These are phyloP conservation scores for Siniperca undulata DNA, from an alignment of 2,797 vertebrate species.

Conservation along the genomic window DNA sequence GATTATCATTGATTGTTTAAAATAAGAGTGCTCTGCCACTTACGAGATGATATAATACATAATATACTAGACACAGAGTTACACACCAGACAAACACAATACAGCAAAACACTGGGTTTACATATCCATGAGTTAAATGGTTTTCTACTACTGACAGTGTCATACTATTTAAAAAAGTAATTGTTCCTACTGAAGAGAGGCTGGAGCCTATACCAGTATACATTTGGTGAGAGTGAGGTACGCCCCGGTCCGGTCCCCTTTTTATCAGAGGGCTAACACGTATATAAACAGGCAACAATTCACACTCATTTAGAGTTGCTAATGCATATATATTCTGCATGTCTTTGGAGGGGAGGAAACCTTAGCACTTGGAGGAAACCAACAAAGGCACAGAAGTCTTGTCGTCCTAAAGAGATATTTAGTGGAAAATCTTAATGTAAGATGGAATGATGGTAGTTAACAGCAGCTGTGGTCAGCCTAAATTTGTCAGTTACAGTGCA, in stretches of 20 bases:
- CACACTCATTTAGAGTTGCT: not conserved
- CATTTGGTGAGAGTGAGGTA: not conserved
- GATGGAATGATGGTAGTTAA: not conserved
- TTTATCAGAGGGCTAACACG: conserved; percentile 1
- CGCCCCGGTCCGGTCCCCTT: not conserved
- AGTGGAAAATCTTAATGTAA: not conserved
- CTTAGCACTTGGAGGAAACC: not conserved
- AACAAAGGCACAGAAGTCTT: not conserved
- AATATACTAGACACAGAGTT: not conserved
- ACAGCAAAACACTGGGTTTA: not conserved
- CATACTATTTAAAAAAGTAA: not conserved
- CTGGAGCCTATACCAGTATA: not conserved
- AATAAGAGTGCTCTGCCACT: not conserved
- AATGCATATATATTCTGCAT: too few relatives aligned
- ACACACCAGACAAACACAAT: not conserved
- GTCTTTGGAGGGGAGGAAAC: not conserved
- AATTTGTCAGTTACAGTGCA: not conserved
- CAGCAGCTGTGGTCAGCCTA: not conserved
- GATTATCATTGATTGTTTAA: not conserved
- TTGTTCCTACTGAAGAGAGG: not conserved
- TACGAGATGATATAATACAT: not conserved
- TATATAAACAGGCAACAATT: not conserved
- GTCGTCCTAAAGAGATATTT: not conserved
- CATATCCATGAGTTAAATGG: not conserved
- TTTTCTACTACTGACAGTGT: not conserved